Base-by-base conservation (phyloP, 2,888 invertebrate species). In the Pandemis cinnamomeana region DNA sequence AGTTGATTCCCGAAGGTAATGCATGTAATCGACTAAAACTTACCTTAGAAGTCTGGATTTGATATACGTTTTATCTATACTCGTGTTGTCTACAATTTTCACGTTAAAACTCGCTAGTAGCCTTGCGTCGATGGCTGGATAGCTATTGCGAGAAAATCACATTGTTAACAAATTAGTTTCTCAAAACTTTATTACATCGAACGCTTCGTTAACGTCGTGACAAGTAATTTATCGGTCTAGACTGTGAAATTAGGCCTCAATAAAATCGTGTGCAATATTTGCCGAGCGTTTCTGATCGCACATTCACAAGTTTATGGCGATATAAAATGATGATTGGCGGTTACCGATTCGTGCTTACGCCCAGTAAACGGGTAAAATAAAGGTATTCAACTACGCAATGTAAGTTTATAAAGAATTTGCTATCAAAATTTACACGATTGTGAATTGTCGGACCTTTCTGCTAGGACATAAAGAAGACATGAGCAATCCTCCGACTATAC, bases 211-310 rank as follows among this genome's bases (percentile, higher is more conserved):
- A 58, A 73, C 11, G 27, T 64, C 69, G 69, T 68, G 68, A 58
- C 55, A 67, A 67, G 72, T 73, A 73, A 69, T 73, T 73, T 64
- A 73, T 73, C 69, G n/a, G 72, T 73, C 72, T 73, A 73, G 72
- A 73, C 72, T 64, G 58, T 58, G 58, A 68, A 72, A 69, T 69
- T 64, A 42, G 72, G 58, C 63, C 58, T 41, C 46, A 69, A 48
- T 55, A 55, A 46, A 27, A 46, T 64, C 64, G 46, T 64, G 64
- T 64, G 48, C 64, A 46, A 27, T 64, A 48, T 46, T 27, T 13
- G 64, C 48, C 48, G 64, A 27, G 36, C 61, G 41, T 61, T 61
- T 36, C 44, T 64, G 48, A 27, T 48, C 64, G 64, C 27, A 64
- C 64, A 36, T 64, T 27, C 27, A 7, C 62, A 62, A 27, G 27